Evolutionary conservation across 1,140 invertebrate genomes (phyloP).

Genomic region (Mercenaria mercenaria): DNA sequence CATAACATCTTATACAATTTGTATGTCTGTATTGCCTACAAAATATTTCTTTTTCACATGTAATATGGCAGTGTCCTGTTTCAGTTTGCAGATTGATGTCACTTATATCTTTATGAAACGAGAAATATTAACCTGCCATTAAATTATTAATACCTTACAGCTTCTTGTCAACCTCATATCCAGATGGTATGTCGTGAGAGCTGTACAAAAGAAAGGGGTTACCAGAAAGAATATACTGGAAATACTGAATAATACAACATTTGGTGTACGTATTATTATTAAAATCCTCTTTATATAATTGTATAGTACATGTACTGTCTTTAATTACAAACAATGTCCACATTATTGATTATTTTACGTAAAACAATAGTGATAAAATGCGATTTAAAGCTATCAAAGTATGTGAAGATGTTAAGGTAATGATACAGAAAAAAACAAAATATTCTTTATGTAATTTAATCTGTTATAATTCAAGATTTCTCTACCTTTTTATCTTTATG

Average conservation of each 20-base stretch:
- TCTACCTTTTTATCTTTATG: no score
- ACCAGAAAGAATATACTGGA: not conserved
- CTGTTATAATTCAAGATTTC: not conserved
- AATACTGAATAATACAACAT: not conserved
- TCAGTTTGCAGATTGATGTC: not conserved
- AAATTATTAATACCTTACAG: not conserved
- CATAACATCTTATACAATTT: not conserved
- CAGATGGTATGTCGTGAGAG: not conserved
- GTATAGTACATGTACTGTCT: not conserved
- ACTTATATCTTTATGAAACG: not conserved
- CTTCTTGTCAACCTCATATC: not conserved
- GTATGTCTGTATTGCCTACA: not conserved
- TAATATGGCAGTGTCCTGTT: no score
- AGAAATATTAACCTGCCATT: not conserved
- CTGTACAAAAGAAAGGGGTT: not conserved
- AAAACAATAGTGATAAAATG: no score
- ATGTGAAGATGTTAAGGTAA: no score
- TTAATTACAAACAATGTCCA: no score
- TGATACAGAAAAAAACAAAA: no score
- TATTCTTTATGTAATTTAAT: not conserved
- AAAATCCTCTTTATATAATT: not conserved
- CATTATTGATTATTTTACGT: no score
- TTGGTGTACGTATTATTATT: not conserved
- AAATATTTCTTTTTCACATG: not conserved
- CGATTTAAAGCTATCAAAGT: no score